Percentiles rank a stretch among this genome's conserved stretches.
Conservation (phyloP, 2,113 vertebrate genomes). For the Urocitellus parryii region DNA sequence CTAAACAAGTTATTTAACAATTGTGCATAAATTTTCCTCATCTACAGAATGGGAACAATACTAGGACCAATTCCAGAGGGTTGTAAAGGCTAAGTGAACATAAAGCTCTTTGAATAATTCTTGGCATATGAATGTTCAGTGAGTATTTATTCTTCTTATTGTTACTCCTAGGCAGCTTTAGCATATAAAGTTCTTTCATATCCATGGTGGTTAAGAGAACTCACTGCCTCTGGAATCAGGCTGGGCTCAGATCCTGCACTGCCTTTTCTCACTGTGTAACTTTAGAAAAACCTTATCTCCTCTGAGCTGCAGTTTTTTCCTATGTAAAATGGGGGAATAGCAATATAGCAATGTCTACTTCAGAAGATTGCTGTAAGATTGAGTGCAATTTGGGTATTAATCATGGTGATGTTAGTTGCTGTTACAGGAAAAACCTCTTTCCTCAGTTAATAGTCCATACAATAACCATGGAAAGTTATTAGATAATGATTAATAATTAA, state of each 20-base stretch:
- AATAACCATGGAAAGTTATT: neutral
- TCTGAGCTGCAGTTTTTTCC: neutral
- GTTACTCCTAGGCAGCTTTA: neutral
- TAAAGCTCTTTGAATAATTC: neutral
- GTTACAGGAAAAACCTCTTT: neutral
- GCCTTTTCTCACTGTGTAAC: neutral
- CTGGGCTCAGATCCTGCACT: neutral
- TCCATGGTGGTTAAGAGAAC: neutral
- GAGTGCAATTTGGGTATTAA: neutral
- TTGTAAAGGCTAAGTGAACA: neutral
- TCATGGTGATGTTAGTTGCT: neutral
- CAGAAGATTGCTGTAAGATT: neutral
- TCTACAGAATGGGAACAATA: neutral
- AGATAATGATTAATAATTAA: too few relatives aligned
- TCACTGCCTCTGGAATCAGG: neutral
- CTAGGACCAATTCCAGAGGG: neutral
- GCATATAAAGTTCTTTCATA: neutral
- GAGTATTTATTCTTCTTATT: neutral
- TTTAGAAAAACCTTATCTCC: neutral
- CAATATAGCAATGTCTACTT: neutral
- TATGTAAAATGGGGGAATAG: neutral
- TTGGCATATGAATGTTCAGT: neutral
- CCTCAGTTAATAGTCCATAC: neutral
- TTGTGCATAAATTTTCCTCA: conserved; percentile 1
- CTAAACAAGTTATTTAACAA: neutral